Conservation (phyloP, 2,888 invertebrate species). For the Gastrophysa polygoni region DNA sequence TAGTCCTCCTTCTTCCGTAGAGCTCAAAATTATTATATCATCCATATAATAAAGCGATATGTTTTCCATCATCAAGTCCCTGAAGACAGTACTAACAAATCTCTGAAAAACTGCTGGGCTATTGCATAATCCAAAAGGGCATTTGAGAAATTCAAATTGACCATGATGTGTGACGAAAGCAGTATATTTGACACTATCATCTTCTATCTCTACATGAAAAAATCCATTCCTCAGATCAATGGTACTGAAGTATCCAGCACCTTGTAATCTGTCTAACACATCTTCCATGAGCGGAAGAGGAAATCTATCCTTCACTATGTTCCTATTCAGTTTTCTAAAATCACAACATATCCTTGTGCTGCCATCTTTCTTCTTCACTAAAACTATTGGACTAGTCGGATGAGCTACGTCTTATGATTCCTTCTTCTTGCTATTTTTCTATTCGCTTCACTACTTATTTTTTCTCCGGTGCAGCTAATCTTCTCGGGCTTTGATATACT, state of each 20-base stretch:
- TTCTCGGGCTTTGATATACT: too few species aligned
- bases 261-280: slow-evolving; percentile 17
- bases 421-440: too few species aligned
- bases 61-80: too few species aligned
- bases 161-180: slow-evolving; percentile 7
- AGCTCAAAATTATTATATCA: too few species aligned
- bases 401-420: too few species aligned
- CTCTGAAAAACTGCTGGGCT: neutral
- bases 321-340: slow-evolving; percentile 33
- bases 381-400: too few species aligned
- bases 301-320: slow-evolving; percentile 36
- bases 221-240: slow-evolving; percentile 5
- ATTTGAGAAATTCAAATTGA: neutral
- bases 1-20: too few species aligned
- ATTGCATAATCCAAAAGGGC: slow-evolving; percentile 4
- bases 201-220: neutral
- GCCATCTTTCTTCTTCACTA: too few species aligned
- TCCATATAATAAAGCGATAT: too few species aligned
- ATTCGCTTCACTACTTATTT: too few species aligned
- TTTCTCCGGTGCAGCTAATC: too few species aligned
- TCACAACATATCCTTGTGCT: slow-evolving; percentile 33
- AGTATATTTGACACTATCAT: neutral
- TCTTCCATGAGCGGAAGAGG: slow-evolving; percentile 15
- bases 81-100: too few species aligned
- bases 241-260: neutral